Evolutionary conservation across 2,888 invertebrate genomes (phyloP).

Genomic region (Sinodicranocentrus sp.): DNA sequence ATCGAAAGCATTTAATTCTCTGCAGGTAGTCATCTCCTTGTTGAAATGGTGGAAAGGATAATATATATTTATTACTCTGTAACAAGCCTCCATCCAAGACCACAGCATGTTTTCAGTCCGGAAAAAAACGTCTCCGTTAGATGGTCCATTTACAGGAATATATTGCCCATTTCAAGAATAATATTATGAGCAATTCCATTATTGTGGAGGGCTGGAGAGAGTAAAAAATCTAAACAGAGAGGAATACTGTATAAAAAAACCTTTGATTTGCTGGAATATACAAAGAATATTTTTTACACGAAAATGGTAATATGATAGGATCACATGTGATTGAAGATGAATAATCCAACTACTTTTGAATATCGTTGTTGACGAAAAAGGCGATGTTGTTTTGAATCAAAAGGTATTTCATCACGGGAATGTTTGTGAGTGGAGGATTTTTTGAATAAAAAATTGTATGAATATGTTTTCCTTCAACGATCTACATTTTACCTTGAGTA

Average conservation of each 20-base stretch:
- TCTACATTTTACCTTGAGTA: too few relatives aligned
- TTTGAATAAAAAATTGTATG: too few relatives aligned
- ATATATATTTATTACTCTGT: conserved; percentile 36
- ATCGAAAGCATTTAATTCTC: conserved; percentile 47
- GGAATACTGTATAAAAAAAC: conserved; percentile 13
- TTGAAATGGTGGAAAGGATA: conserved; percentile 46
- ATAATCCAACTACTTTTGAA: background rate
- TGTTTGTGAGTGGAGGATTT: too few relatives aligned
- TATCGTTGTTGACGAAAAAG: background rate
- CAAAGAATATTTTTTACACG: background rate
- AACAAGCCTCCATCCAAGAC: conserved; percentile 22
- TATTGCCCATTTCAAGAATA: conserved; percentile 51
- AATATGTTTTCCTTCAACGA: too few relatives aligned
- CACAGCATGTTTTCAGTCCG: background rate
- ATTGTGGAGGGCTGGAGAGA: background rate
- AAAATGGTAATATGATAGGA: background rate
- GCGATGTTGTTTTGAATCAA: background rate
- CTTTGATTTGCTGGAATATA: conserved; percentile 33
- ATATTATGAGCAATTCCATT: background rate
- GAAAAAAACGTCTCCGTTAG: background rate
- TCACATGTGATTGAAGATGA: conserved; percentile 43
- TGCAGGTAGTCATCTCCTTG: conserved; percentile 51
- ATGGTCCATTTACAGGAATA: conserved; percentile 43
- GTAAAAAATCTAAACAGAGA: background rate
- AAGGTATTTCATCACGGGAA: too few relatives aligned